phyloP scores from a whole-genome alignment of 2,797 vertebrate species.

The Gymnocypris eckloni region DNA sequence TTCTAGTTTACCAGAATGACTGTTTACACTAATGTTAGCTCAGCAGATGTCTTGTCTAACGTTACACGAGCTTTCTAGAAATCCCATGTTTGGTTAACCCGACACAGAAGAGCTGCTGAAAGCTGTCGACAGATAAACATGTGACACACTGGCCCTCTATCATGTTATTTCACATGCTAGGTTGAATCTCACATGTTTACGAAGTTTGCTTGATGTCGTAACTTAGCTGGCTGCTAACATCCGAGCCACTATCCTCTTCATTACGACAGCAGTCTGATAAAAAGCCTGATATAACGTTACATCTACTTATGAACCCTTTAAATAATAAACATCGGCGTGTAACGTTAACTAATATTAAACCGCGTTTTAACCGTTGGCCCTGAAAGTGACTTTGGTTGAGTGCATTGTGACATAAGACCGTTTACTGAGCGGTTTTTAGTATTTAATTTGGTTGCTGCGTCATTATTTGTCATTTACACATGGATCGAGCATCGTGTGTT shows the following conservation, averaged over 20 bases:
- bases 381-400: neutral
- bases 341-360: neutral
- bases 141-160: neutral
- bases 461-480: neutral
- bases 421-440: neutral
- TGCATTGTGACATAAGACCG: neutral
- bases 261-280: neutral
- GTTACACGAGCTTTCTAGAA: neutral
- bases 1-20: neutral
- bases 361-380: neutral
- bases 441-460: constrained; percentile 15
- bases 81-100: neutral
- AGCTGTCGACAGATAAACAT: constrained; percentile 7
- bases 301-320: neutral
- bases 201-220: neutral
- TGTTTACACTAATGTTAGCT: constrained; percentile 7
- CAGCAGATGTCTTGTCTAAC: neutral
- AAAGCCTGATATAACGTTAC: neutral
- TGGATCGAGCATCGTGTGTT: neutral
- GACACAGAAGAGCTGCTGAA: constrained; percentile 1
- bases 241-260: neutral
- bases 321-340: neutral
- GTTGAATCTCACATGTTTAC: neutral
- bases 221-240: constrained; percentile 27
- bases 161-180: neutral